Conservation (phyloP, 2,113 vertebrate species). For the Andinoacara biseriatus region DNA sequence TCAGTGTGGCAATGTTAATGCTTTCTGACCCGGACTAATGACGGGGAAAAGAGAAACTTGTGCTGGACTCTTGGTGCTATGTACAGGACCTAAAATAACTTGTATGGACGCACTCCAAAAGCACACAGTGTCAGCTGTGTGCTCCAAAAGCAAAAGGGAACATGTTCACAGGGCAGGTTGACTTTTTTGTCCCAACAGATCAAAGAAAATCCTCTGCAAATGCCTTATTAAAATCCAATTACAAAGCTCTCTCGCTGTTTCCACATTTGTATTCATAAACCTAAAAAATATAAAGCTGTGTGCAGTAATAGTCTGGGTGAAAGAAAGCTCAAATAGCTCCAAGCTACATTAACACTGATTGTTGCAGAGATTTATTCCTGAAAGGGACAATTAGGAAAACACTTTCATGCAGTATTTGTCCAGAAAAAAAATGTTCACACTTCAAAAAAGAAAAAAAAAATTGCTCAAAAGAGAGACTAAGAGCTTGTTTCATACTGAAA, state of each 20-base stretch:
- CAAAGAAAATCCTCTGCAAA: slow-evolving; percentile 44
- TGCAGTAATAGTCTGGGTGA: slow-evolving; percentile 2
- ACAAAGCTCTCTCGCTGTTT: slow-evolving; percentile 8
- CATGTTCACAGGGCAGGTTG: slow-evolving; percentile 24
- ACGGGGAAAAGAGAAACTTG: slow-evolving; percentile 53
- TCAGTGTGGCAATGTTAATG: slow-evolving; percentile 65
- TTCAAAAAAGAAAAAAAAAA: not conserved
- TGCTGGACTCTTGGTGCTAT: slow-evolving; percentile 41
- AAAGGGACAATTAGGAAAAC: not conserved
- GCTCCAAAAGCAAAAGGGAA: slow-evolving; percentile 43
- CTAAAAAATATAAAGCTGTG: slow-evolving; percentile 9
- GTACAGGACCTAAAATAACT: slow-evolving; percentile 63
- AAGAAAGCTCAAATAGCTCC: slow-evolving; percentile 5
- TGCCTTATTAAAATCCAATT: slow-evolving; percentile 44
- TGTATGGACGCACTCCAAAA: slow-evolving; percentile 50
- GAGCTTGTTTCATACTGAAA: not conserved
- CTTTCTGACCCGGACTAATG: slow-evolving; percentile 60
- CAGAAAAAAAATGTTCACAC: not conserved
- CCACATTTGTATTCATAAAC: slow-evolving; percentile 47
- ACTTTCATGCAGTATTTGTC: not conserved
- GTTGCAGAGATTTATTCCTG: not conserved
- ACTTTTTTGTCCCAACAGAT: slow-evolving; percentile 44
- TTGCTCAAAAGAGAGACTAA: not conserved
- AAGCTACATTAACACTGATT: slow-evolving; percentile 2
- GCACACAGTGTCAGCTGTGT: slow-evolving; percentile 45